Percentiles rank a stretch among this genome's conserved stretches.
Conservation (phyloP, 1,140 invertebrate species). For the Tetraneura akinire region DNA sequence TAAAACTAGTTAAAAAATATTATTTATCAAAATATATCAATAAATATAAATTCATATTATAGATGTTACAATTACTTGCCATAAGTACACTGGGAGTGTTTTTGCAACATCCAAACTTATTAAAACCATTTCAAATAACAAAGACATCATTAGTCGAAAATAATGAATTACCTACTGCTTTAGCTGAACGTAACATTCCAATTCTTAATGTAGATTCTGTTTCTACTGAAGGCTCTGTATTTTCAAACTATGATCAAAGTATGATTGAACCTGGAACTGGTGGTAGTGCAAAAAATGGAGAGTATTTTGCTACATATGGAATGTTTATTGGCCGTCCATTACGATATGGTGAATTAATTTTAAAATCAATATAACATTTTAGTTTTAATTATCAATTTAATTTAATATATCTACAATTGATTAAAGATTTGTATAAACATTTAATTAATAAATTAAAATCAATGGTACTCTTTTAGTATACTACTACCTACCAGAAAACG, state of each 20-base stretch:
- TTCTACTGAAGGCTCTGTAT: background rate
- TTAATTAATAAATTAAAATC: no score
- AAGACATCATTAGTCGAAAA: background rate
- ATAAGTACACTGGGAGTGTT: slow-evolving; percentile 72
- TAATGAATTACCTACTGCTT: slow-evolving; percentile 36
- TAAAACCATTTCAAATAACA: slow-evolving; percentile 54
- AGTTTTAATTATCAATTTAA: no score
- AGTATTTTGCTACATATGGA: slow-evolving; percentile 4
- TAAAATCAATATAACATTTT: background rate
- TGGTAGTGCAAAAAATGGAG: background rate
- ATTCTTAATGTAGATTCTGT: background rate
- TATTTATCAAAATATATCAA: background rate
- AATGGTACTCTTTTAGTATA: no score
- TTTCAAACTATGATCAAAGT: slow-evolving; percentile 59
- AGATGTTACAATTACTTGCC: slow-evolving; percentile 73
- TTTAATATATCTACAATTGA: no score
- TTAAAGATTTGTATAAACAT: no score
- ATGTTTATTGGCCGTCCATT: slow-evolving; percentile 22
- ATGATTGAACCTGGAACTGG: background rate
- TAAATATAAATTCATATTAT: slow-evolving; percentile 54
- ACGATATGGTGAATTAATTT: background rate
- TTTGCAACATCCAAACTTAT: slow-evolving; percentile 69
- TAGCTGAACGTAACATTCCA: slow-evolving; percentile 40
- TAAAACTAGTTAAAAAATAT: slow-evolving; percentile 58
- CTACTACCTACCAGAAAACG: no score